Evolutionary conservation across 2,797 vertebrate species (phyloP), one percentile per base, ranked within the genome.

Genomic region (Cheirogaleus major): DNA sequence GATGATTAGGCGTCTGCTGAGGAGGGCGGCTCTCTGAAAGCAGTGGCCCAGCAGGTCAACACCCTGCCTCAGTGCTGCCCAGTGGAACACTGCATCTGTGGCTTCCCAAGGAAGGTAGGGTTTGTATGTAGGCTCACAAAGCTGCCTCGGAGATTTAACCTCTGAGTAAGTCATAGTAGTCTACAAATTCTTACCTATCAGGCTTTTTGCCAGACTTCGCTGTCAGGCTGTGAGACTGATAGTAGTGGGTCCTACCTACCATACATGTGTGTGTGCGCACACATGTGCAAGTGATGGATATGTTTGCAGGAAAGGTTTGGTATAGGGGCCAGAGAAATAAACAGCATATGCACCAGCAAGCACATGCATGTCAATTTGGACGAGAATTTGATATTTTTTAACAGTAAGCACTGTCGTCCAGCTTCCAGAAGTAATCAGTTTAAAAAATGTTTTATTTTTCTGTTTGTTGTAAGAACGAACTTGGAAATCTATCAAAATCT

Each of bases 1-100:
- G 91, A 45, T 83, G 88, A 94, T 90, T 75, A 94, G 70, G 70
- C 63, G 83, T 89, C 75, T 92, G 76, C 81, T 70, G 88, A 70
- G 91, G n/a, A 82, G 35, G 11, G 15, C 75, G 89, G 61, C 20
- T 59, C 13, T 85, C 57, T 94, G 92, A 87, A 94, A 95, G 69
- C 67, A 5, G 25, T 78, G 8, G 3, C 79, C 82, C 91, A 52
- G 52, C 4, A 27, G 41, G 87, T 73, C 67, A 72, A 45, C 23
- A 38, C 27, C 48, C 48, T 63, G 25, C 12, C 75, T 57, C 5
- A 17, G 27, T 4, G 35, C 15, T 15, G 32, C 41, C 86, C 73
- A n/a, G 80, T 7, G 52, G 75, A 85, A 61, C 25, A 23, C 17
- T 35, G 55, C 2, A 5, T 57, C 72, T 59, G 8, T 41, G 80